Evolutionary conservation across 2,888 invertebrate species (phyloP).

Genomic region (Andrena chrysosceles): DNA sequence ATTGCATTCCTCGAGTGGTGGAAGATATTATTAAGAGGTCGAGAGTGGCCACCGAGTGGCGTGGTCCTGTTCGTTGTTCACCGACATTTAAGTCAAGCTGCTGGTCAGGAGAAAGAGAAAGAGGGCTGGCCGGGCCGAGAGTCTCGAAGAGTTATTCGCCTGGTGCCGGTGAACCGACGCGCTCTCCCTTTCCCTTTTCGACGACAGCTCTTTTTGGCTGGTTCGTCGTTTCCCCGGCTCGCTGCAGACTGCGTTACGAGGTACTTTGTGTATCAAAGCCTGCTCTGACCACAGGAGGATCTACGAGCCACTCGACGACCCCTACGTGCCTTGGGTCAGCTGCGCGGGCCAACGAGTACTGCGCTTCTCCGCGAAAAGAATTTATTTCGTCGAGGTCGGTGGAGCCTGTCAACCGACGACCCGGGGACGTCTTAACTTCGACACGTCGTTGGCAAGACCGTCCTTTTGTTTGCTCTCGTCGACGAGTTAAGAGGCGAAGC

Average conservation of each 20-base stretch:
- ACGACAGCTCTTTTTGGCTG: conserved; percentile 62
- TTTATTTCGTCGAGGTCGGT: conserved; percentile 77
- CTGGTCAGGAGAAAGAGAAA: conserved; percentile 4
- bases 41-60: conserved; percentile 60
- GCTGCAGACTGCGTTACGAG: conserved; percentile 63
- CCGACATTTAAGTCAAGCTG: conserved; percentile 52
- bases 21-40: conserved; percentile 81
- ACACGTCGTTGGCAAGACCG: conserved; percentile 61
- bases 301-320: conserved; percentile 62
- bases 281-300: conserved; percentile 43
- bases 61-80: conserved; percentile 47
- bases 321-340: conserved; percentile 50
- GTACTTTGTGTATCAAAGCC: conserved; percentile 61
- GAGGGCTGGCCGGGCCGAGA: conserved; percentile 15
- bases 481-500: conserved; percentile 51
- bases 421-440: conserved; percentile 73
- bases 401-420: conserved; percentile 72
- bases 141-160: conserved; percentile 73
- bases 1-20: conserved; percentile 79
- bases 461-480: conserved; percentile 49
- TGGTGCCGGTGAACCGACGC: conserved; percentile 57
- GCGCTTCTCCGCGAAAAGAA: conserved; percentile 56
- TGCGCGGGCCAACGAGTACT: background rate
- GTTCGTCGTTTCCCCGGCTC: conserved; percentile 45
- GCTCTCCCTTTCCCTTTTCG: conserved; percentile 46